phyloP scores from a whole-genome alignment of 2,888 invertebrate genomes.

The Sisyra nigra region DNA sequence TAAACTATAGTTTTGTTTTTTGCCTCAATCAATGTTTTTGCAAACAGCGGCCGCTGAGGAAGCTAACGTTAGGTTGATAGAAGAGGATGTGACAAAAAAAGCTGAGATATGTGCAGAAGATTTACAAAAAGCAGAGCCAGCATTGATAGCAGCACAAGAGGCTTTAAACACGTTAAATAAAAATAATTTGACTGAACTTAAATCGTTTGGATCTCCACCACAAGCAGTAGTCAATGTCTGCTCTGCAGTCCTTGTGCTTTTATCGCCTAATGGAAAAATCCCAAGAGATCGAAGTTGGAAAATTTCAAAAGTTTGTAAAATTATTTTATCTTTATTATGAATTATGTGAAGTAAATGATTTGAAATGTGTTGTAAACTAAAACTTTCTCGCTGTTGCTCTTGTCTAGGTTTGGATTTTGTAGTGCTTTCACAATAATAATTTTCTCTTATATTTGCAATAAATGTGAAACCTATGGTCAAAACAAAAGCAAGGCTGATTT shows the following conservation, averaged over 20 bases:
- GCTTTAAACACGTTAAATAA: constrained; percentile 87
- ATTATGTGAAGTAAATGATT: no score
- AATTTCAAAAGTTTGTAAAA: constrained; percentile 63
- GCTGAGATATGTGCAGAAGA: constrained; percentile 78
- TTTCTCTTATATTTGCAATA: no score
- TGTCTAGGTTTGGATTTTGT: no score
- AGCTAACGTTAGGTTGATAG: constrained; percentile 75
- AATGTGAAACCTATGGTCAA: no score
- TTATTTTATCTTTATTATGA: no score
- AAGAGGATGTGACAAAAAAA: constrained; percentile 72
- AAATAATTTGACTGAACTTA: constrained; percentile 83
- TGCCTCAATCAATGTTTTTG: constrained; percentile 9
- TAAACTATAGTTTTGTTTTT: background rate
- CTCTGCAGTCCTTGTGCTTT: constrained; percentile 76
- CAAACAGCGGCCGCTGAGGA: constrained; percentile 77
- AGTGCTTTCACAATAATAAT: no score
- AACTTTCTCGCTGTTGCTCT: no score
- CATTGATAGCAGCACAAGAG: constrained; percentile 73
- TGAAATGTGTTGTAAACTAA: no score
- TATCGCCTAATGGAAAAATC: constrained; percentile 66
- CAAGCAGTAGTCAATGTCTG: constrained; percentile 75
- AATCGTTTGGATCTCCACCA: constrained; percentile 85
- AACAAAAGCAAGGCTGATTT: no score
- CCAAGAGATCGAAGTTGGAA: constrained; percentile 91
- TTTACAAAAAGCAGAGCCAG: constrained; percentile 82